Percentiles rank a stretch among this genome's conserved stretches.
Conservation (phyloP, 1,140 invertebrate species). For the Laodelphax striatellus region DNA sequence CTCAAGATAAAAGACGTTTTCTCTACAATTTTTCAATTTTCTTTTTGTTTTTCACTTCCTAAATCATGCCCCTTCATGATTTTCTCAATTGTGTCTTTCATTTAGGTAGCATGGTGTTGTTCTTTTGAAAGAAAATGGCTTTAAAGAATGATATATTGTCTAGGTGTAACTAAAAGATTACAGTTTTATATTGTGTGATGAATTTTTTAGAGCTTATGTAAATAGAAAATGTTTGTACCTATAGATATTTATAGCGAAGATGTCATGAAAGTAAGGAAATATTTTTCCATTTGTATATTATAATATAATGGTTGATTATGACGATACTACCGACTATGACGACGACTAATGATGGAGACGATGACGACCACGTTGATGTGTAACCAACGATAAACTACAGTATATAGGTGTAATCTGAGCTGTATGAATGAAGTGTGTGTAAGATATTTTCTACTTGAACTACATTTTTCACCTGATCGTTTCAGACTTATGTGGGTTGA, state of each 20-base stretch:
- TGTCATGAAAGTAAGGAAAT: not conserved
- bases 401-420: too few species aligned
- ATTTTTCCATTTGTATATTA: slow-evolving; percentile 7
- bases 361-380: too few species aligned
- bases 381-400: too few species aligned
- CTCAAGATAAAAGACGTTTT: too few species aligned
- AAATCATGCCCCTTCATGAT: not conserved
- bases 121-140: slow-evolving; percentile 4
- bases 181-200: slow-evolving; percentile 1
- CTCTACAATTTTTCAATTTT: not conserved
- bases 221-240: slow-evolving; percentile 19
- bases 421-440: too few species aligned
- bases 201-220: slow-evolving; percentile 21
- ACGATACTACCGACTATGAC: not conserved
- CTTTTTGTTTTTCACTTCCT: not conserved
- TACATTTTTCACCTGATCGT: too few species aligned
- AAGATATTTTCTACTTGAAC: too few species aligned
- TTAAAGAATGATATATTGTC: slow-evolving; percentile 14
- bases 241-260: slow-evolving; percentile 9
- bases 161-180: not conserved
- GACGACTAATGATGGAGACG: too few species aligned
- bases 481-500: too few species aligned
- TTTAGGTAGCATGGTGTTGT: slow-evolving; percentile 1
- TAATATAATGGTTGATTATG: not conserved
- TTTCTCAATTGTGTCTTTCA: not conserved